Conservation (phyloP, 1,140 invertebrate genomes). For the Neodiprion virginianus region DNA sequence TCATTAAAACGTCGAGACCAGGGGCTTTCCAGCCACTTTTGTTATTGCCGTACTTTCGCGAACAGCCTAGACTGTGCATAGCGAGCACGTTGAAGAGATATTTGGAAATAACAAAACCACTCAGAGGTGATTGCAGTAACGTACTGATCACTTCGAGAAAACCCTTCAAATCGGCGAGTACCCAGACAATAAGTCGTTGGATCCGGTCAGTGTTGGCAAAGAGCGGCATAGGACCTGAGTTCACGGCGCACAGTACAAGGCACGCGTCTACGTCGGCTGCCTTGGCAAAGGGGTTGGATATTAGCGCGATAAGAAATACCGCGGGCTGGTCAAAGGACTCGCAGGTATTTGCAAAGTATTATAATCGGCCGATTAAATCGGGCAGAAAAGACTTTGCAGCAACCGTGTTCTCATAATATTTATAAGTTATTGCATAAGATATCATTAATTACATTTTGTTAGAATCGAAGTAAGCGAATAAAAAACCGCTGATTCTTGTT, state of each 20-base stretch:
- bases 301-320: not conserved
- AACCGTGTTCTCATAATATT: not conserved
- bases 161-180: conserved; percentile 17
- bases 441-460: not conserved
- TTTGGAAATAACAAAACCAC: conserved; percentile 17
- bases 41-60: conserved; percentile 20
- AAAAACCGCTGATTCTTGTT: not conserved
- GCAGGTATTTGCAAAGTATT: conserved; percentile 13
- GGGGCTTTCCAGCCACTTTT: conserved; percentile 20
- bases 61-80: conserved; percentile 20
- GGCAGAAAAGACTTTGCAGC: conserved; percentile 6
- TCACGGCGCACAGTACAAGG: conserved; percentile 13
- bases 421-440: not conserved
- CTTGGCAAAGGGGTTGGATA: conserved; percentile 2
- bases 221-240: not conserved
- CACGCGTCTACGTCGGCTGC: conserved; percentile 19
- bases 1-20: conserved; percentile 23
- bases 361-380: conserved; percentile 19
- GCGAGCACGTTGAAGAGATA: conserved; percentile 19
- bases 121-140: conserved; percentile 17
- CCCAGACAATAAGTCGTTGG: conserved; percentile 16
- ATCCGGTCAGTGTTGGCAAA: not conserved
- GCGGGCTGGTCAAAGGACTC: conserved; percentile 9
- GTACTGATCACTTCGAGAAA: conserved; percentile 19
- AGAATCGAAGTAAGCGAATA: not conserved